Evolutionary conservation across 23 tunicate species (phyloP).

Genomic region (Oikopleura vanhoeffeni): DNA sequence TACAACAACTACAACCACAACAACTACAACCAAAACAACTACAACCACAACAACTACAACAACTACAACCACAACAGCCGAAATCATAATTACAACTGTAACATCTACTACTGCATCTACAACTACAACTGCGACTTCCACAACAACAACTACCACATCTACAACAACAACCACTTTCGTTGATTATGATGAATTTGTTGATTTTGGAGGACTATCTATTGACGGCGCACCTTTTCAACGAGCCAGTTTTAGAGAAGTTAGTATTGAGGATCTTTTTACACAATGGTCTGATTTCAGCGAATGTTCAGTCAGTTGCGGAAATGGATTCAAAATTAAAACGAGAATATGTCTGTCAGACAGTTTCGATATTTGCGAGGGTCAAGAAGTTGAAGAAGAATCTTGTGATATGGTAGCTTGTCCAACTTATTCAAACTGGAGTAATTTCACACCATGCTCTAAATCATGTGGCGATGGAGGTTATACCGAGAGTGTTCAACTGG

Average conservation of each 20-base stretch:
- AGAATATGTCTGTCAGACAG: not conserved
- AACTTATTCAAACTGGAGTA: not conserved
- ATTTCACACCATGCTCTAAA: not conserved
- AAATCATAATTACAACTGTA: not conserved
- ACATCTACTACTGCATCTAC: not conserved
- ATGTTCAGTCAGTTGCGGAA: not conserved
- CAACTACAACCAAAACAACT: not conserved
- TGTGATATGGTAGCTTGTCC: not conserved
- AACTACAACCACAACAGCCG: constrained; percentile 1
- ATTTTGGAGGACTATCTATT: not conserved
- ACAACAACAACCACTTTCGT: not conserved
- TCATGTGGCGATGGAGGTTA: not conserved
- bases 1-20: not conserved
- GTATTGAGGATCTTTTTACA: not conserved
- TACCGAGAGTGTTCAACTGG: not conserved
- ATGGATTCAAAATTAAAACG: not conserved
- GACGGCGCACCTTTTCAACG: not conserved
- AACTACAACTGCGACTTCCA: not conserved
- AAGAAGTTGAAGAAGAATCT: not conserved
- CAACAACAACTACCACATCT: not conserved
- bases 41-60: constrained; percentile 12
- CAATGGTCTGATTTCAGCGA: not conserved
- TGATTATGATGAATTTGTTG: not conserved
- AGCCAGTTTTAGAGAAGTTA: not conserved
- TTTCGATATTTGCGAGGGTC: not conserved